These are phyloP conservation scores for Pseudonaja textilis DNA, from an alignment of 2,113 vertebrate genomes.

Conservation along the genomic window DNA sequence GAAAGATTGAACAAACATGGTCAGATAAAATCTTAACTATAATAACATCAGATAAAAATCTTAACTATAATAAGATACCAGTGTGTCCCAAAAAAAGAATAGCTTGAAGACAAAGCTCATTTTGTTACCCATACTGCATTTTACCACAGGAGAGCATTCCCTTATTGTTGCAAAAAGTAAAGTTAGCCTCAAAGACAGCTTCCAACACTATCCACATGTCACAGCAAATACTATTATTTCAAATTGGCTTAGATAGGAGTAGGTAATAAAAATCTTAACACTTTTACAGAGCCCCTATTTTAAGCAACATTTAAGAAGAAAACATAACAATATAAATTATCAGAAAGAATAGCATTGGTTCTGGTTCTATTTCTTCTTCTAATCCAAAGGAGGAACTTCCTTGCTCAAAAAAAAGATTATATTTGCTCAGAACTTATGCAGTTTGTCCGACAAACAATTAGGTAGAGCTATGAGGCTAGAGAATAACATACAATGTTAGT, in stretches of 20 bases:
- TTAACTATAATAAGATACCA: neutral
- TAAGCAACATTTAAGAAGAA: neutral
- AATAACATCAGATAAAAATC: neutral
- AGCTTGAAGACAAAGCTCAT: neutral
- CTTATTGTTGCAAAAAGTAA: conserved; percentile 1
- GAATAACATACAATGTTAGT: neutral
- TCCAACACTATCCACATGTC: neutral
- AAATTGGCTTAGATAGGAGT: neutral
- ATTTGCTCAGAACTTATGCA: neutral
- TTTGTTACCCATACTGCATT: neutral
- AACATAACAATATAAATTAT: neutral
- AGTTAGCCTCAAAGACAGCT: neutral
- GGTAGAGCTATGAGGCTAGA: neutral
- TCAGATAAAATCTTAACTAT: neutral
- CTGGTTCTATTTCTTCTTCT: neutral
- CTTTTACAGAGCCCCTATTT: neutral
- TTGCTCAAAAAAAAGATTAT: neutral
- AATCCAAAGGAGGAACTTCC: neutral
- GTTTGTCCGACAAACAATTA: neutral
- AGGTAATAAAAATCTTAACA: neutral
- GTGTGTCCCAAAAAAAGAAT: too few relatives aligned
- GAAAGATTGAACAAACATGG: neutral
- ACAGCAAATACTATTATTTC: neutral
- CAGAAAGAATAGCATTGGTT: neutral
- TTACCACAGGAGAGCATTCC: conserved; percentile 58